Conservation (phyloP, 2,797 vertebrate genomes). For the Sebastes itinus region DNA sequence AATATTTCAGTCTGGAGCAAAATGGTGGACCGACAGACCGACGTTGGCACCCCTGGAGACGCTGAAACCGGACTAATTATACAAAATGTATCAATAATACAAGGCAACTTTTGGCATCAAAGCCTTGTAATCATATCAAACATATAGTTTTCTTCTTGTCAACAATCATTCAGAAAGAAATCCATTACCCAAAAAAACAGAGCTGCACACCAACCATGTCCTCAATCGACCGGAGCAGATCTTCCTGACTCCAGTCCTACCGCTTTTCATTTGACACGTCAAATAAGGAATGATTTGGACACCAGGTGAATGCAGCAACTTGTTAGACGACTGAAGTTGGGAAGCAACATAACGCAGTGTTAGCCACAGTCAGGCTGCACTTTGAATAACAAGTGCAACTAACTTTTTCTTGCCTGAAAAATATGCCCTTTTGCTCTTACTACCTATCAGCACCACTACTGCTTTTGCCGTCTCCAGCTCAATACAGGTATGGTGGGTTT, state of each 20-base stretch:
- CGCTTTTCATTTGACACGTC: slow-evolving; percentile 27
- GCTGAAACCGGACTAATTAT: not conserved
- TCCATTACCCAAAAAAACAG: slow-evolving; percentile 7
- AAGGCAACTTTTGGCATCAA: slow-evolving; percentile 4
- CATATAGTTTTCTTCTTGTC: not conserved
- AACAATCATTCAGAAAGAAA: slow-evolving; percentile 10
- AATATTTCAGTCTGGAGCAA: too few species aligned
- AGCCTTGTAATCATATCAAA: not conserved
- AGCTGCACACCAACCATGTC: slow-evolving; percentile 1
- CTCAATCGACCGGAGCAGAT: not conserved
- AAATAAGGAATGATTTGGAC: slow-evolving; percentile 37
- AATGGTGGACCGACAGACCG: too few species aligned
- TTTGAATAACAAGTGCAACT: not conserved
- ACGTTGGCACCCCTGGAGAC: not conserved
- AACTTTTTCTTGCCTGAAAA: not conserved
- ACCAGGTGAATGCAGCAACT: not conserved
- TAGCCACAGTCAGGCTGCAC: not conserved
- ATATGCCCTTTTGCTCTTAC: not conserved
- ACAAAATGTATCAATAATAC: not conserved
- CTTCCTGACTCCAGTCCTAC: slow-evolving; percentile 6
- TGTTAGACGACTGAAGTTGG: not conserved
- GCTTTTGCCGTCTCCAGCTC: not conserved
- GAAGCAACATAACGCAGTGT: not conserved
- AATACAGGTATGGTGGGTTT: not conserved
- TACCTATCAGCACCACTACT: not conserved